Percentiles rank a stretch among this genome's conserved stretches.
phyloP scores from a whole-genome alignment of 2,797 vertebrate species.

The Simalia tracyae region DNA sequence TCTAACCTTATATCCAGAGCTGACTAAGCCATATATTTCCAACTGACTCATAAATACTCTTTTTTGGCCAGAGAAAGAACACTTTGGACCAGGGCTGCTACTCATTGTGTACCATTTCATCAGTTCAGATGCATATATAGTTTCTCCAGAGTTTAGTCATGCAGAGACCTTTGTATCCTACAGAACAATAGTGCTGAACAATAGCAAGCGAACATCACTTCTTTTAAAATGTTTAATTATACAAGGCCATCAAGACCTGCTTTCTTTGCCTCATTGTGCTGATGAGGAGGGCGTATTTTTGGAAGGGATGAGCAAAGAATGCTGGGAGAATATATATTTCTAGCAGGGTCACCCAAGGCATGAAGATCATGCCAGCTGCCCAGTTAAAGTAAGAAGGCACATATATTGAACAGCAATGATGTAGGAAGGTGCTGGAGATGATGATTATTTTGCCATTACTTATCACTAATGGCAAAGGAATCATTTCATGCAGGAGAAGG shows the following conservation, averaged over 20 bases:
- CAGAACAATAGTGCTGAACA: neutral
- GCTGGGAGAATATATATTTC: too few relatives aligned
- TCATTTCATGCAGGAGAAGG: too few relatives aligned
- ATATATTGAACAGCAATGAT: too few relatives aligned
- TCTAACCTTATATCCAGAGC: constrained; percentile 46
- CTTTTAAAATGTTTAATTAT: neutral
- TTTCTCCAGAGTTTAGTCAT: neutral
- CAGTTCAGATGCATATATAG: neutral
- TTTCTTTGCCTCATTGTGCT: too few relatives aligned
- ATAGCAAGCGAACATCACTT: neutral
- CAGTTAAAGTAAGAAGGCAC: too few relatives aligned
- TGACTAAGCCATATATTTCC: constrained; percentile 60
- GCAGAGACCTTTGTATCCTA: neutral
- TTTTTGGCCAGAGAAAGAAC: constrained; percentile 38
- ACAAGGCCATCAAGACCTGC: neutral
- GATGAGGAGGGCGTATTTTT: too few relatives aligned
- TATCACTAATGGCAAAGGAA: too few relatives aligned
- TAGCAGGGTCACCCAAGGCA: too few relatives aligned
- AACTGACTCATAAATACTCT: constrained; percentile 40
- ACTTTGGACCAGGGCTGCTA: constrained; percentile 17
- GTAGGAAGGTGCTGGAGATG: too few relatives aligned
- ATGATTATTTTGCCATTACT: too few relatives aligned
- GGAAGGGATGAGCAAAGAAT: too few relatives aligned
- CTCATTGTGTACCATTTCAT: constrained; percentile 2
- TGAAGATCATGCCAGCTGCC: too few relatives aligned